Base-by-base conservation (phyloP, 2,113 vertebrate species). In the Nycticorax nycticorax region DNA sequence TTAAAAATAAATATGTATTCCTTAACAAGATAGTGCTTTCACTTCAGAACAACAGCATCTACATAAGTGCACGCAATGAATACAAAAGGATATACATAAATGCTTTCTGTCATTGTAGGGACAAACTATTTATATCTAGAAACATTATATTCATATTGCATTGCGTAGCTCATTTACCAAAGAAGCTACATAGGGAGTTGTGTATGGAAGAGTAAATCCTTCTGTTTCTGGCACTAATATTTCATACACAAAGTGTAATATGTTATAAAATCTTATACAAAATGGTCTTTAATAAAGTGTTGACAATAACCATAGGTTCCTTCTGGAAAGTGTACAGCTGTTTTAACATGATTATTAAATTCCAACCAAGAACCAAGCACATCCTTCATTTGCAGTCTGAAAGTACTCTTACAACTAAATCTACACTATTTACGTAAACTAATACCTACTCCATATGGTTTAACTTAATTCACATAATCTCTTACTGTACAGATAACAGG, bases 341-440 rank as follows among this genome's bases (percentile, higher is more conserved):
- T 72, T 88, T 88, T 67, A 91, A 81, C 27, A 71, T 5, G 22
- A 86, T 86, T 67, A 89, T 84, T 88, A 93, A 83, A 92, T 89
- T 94, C 69, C 76, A 95, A 85, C 21, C 12, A 75, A 92, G 82
- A 88, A 89, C 21, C 22, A 89, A 93, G 82, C 39, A 74, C 53
- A 82, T 85, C 77, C 57, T 87, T 87, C 60, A 82, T 82, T 75
- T 91, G 78, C 45, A 87, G 27, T 57, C 59, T 79, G 47, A 68
- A 94, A 88, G 32, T 71, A 62, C 35, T 94, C 45, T 69, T 96
- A 43, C 88, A 79, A 86, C 63, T 63, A 67, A 62, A 77, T 45
- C 50, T 52, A 64, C 8, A 18, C 12, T 63, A 76, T 84, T 88
- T 84, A 85, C 47, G 33, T 52, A 86, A 93, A 76, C 24, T 33